A percentile compares a stretch with the other conserved stretches of the same genome.
Evolutionary conservation across 1,140 invertebrate genomes (phyloP).

Genomic region (Aphelinus atriplicis): DNA sequence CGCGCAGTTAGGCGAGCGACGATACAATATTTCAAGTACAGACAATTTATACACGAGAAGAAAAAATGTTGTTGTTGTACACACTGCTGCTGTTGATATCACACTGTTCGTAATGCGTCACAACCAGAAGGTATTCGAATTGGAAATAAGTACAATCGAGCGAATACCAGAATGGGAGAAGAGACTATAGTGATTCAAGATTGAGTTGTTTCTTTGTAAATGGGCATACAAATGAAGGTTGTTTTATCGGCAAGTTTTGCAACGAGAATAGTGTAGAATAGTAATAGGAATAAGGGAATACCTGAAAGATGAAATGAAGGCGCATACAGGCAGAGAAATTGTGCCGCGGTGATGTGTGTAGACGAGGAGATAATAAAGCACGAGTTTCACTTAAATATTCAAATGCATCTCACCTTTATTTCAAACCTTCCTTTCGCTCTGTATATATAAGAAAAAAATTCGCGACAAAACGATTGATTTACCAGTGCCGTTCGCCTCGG

Average conservation of each 20-base stretch:
- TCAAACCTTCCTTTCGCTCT: neutral
- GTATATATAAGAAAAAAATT: too few relatives aligned
- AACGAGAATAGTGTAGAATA: neutral
- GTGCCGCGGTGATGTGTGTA: slow-evolving; percentile 9
- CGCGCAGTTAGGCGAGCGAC: too few relatives aligned
- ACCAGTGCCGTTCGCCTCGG: too few relatives aligned
- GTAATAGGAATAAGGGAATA: neutral
- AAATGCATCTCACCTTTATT: neutral
- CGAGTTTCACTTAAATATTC: slow-evolving; percentile 16
- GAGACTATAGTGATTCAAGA: neutral
- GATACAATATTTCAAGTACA: too few relatives aligned
- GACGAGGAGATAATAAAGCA: slow-evolving; percentile 23
- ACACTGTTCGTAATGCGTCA: neutral
- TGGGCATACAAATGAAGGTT: slow-evolving; percentile 5
- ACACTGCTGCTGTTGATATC: slow-evolving; percentile 19
- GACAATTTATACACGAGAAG: too few relatives aligned
- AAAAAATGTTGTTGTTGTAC: slow-evolving; percentile 13
- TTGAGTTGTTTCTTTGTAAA: slow-evolving; percentile 1
- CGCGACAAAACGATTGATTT: too few relatives aligned
- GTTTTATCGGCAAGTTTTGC: slow-evolving; percentile 14
- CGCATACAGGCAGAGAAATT: neutral
- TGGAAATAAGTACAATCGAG: slow-evolving; percentile 10
- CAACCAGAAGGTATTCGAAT: slow-evolving; percentile 15
- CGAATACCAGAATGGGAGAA: slow-evolving; percentile 4
- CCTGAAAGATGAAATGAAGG: neutral